phyloP scores from a whole-genome alignment of 1,140 invertebrate species.

The Lucilia sericata region DNA sequence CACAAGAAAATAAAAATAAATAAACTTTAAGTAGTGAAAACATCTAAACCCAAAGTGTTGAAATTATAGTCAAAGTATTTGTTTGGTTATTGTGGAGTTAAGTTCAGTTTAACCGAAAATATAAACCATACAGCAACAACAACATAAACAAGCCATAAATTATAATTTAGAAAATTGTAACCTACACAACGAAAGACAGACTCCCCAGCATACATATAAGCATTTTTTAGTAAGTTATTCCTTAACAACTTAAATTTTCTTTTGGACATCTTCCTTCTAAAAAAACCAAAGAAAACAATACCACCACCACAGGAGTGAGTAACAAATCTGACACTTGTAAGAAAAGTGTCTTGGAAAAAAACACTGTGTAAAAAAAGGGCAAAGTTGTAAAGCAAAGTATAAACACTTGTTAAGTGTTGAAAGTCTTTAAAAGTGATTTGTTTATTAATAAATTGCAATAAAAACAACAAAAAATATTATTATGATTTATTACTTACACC shows the following conservation, averaged over 20 bases:
- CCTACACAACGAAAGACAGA: not conserved
- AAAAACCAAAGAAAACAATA: not conserved
- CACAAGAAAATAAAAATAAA: not conserved
- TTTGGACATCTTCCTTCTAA: not conserved
- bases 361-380: not conserved
- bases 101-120: not conserved
- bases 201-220: not conserved
- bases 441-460: constrained; percentile 42
- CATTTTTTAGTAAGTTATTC: not conserved
- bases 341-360: too few species aligned
- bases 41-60: not conserved
- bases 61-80: constrained; percentile 7
- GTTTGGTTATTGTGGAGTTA: not conserved
- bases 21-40: not conserved
- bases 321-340: constrained; percentile 39
- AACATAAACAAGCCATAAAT: constrained; percentile 25
- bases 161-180: constrained; percentile 36
- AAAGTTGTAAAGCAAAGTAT: constrained; percentile 34
- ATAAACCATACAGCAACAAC: not conserved
- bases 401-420: constrained; percentile 41
- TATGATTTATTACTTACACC: constrained; percentile 12
- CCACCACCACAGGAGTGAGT: not conserved
- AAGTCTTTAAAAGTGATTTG: constrained; percentile 44
- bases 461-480: not conserved
- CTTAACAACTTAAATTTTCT: not conserved